Evolutionary conservation across 2,797 vertebrate genomes (phyloP).

Genomic region (Trachops cirrhosus): DNA sequence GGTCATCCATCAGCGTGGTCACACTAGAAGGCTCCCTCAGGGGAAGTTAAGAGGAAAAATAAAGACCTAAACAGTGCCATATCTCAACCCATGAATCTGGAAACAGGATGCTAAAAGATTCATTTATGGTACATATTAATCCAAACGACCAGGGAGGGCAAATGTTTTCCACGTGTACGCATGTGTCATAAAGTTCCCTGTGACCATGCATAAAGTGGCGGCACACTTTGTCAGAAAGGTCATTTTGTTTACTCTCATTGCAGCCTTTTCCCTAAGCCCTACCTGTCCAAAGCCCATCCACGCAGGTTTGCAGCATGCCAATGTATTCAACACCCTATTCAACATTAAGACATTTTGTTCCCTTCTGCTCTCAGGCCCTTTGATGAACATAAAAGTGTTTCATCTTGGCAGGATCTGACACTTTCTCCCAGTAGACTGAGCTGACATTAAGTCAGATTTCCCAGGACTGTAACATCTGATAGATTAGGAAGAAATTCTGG

Average conservation of each 20-base stretch:
- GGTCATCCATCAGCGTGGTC: constrained; percentile 29
- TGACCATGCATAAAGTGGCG: background rate
- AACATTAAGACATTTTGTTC: background rate
- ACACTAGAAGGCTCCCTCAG: constrained; percentile 30
- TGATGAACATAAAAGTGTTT: background rate
- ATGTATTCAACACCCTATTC: background rate
- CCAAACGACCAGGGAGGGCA: constrained; percentile 42
- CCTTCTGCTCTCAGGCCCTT: background rate
- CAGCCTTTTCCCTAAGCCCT: background rate
- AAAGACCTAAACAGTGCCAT: constrained; percentile 50
- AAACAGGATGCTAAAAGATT: constrained; percentile 27
- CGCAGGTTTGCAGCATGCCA: background rate
- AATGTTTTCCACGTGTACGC: background rate
- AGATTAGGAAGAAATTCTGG: background rate
- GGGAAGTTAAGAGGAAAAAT: constrained; percentile 66
- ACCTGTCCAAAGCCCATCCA: background rate
- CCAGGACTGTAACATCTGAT: background rate
- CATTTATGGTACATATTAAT: constrained; percentile 58
- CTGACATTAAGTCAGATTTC: background rate
- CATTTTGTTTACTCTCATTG: background rate
- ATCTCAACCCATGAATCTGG: constrained; percentile 57
- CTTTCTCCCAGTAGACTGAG: background rate
- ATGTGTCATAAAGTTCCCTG: constrained; percentile 16
- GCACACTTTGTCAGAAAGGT: background rate
- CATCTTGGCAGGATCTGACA: background rate